These are phyloP conservation scores for Thalassoma bifasciatum DNA, from an alignment of 2,113 vertebrate genomes.

Conservation along the genomic window DNA sequence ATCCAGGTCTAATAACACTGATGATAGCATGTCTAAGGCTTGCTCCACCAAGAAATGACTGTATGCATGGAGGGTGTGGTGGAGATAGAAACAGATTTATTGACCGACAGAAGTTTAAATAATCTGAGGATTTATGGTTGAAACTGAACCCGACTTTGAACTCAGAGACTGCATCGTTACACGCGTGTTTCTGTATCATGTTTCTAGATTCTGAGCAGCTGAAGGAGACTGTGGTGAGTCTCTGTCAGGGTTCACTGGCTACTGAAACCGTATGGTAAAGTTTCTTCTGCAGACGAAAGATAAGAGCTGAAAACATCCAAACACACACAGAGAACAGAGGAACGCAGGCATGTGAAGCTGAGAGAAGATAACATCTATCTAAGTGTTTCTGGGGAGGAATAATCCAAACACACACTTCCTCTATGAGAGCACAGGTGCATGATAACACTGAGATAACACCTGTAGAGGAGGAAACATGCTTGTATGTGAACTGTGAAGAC, in stretches of 20 bases:
- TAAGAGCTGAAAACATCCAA: not conserved
- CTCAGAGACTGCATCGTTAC: too few relatives aligned
- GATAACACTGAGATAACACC: slow-evolving; percentile 7
- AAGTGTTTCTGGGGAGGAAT: slow-evolving; percentile 4
- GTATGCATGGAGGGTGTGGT: not conserved
- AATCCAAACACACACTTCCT: not conserved
- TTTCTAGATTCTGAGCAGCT: too few relatives aligned
- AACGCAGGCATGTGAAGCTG: not conserved
- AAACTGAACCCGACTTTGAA: too few relatives aligned
- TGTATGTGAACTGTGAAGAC: too few relatives aligned
- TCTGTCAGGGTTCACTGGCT: too few relatives aligned
- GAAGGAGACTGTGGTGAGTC: too few relatives aligned
- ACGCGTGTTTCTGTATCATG: too few relatives aligned
- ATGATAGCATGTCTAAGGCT: not conserved
- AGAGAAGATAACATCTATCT: slow-evolving; percentile 2
- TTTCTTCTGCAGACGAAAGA: not conserved
- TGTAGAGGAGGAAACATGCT: not conserved
- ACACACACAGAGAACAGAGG: not conserved
- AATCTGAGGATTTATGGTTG: too few relatives aligned
- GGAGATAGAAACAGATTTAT: not conserved
- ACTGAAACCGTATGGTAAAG: not conserved
- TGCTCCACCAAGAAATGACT: not conserved
- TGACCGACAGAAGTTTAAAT: too few relatives aligned
- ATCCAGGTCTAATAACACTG: too few relatives aligned
- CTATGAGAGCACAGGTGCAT: not conserved